Percentiles rank a stretch among this genome's conserved stretches.
These are phyloP conservation scores for Ephestia elutella DNA, from an alignment of 1,140 invertebrate species.

Conservation along the genomic window DNA sequence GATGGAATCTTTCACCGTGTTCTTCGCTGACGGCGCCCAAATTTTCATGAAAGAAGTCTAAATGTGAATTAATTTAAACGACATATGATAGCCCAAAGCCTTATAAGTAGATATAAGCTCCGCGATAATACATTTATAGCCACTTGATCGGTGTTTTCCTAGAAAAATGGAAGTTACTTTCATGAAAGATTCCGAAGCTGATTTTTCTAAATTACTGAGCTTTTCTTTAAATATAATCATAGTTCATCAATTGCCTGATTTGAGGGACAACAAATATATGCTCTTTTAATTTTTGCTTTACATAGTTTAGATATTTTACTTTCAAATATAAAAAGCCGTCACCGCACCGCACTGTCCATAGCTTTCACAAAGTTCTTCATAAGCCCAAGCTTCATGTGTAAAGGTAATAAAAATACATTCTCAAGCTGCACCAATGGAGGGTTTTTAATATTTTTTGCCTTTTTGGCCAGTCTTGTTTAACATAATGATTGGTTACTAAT, in stretches of 20 bases:
- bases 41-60: conserved; percentile 12
- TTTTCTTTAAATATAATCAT: conserved; percentile 16
- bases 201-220: conserved; percentile 14
- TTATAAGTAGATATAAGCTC: conserved; percentile 12
- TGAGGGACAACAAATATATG: conserved; percentile 10
- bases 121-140: conserved; percentile 12
- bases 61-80: conserved; percentile 11
- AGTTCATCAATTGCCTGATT: conserved; percentile 14
- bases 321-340: too few species aligned
- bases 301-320: too few species aligned
- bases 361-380: too few species aligned
- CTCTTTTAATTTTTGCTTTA: too few species aligned
- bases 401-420: too few species aligned
- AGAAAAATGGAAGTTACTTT: conserved; percentile 14
- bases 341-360: too few species aligned
- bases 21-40: conserved; percentile 13
- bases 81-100: conserved; percentile 12
- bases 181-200: conserved; percentile 13
- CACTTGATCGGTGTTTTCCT: conserved; percentile 12
- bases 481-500: too few species aligned
- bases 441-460: too few species aligned
- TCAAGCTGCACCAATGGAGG: too few species aligned
- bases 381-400: too few species aligned
- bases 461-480: too few species aligned
- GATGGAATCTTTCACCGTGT: conserved; percentile 20